Evolutionary conservation across 2,888 invertebrate species (phyloP), one percentile per base, ranked within the genome.

Genomic region (Apeira syringaria): DNA sequence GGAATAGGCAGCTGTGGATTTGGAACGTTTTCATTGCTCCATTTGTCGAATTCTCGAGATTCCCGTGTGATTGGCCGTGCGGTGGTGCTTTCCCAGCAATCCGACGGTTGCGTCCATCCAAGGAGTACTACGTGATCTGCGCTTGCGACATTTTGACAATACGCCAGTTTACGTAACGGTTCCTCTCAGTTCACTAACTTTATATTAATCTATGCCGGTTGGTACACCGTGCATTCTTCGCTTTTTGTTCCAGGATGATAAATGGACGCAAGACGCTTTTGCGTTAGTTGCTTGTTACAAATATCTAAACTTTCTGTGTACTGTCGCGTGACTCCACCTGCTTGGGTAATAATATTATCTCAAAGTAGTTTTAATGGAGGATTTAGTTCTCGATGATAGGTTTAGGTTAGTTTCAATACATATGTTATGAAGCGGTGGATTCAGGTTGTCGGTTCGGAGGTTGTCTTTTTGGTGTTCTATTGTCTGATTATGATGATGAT

Each of bases 101-200:
- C 68, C 64, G 74, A 65, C 65, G 64, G 68, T 72, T 71, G 67
- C 71, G 63, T 64, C 50, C 57, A 54, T 56, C 61, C 56, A 65
- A 69, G 66, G 64, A 67, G 71, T 53, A 62, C 68, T 70, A 73
- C 75, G 74, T 75, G 80, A 74, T 77, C 74, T 64, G 63, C 62
- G 69, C 76, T 83, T 84, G 79, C 83, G 80, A 81, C 83, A 83
- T 77, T 82, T 81, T 72, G 80, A 79, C 80, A 80, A 80, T 78
- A 74, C 65, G 44, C 43, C 39, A 47, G 61, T 70, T 82, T 79
- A 75, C 80, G 73, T 79, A 80, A 80, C 64, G 61, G 59, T 63
- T 45, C 47, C 45, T 53, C 50, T 53, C 44, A 26, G 55, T 51
- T 57, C 27, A 39, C 39, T 35, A 35, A 46, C 45, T 46, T 40